A percentile compares a stretch with the other conserved stretches of the same genome.
Evolutionary conservation across 2,113 vertebrate genomes (phyloP).

Genomic region (Bos taurus): ARS-UCD2.0 NC_037333.1:95740501-95741000

Average conservation of each 20-base stretch:
- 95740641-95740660: not conserved
- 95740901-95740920: not conserved
- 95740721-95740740: not conserved
- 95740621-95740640: not conserved
- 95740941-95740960: not conserved
- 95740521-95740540: not conserved
- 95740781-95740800: not conserved
- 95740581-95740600: not conserved
- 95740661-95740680: not conserved
- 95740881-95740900: not conserved
- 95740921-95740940: not conserved
- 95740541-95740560: not conserved
- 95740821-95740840: not conserved
- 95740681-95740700: not conserved
- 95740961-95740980: not conserved
- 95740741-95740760: not conserved
- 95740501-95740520: not conserved
- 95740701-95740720: not conserved
- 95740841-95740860: not conserved
- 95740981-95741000: not conserved
- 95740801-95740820: not conserved
- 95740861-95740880: not conserved
- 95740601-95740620: not conserved
- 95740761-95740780: not conserved
- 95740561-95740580: not conserved